Percentiles rank a stretch among this genome's conserved stretches.
These are phyloP conservation scores for Leucophora obtusa DNA, from an alignment of 2,888 invertebrate species.

Conservation along the genomic window DNA sequence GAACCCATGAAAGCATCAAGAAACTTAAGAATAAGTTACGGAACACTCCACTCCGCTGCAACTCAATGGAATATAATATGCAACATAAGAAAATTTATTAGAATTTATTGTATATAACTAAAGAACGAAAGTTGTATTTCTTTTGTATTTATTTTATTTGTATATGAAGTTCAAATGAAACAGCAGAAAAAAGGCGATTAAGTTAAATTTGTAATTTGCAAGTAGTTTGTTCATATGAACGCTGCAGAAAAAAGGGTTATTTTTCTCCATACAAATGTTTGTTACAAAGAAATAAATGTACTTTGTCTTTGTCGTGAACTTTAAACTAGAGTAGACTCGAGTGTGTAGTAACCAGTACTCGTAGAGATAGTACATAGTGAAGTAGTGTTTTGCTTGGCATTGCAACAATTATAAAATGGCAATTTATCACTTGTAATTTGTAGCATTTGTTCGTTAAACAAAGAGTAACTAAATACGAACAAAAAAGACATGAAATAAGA, in stretches of 20 bases:
- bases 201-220: slow-evolving; percentile 59
- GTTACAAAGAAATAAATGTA: slow-evolving; percentile 41
- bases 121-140: not conserved
- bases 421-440: slow-evolving; percentile 63
- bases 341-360: not conserved
- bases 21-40: slow-evolving; percentile 13
- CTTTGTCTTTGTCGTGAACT: slow-evolving; percentile 24
- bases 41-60: not conserved
- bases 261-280: slow-evolving; percentile 45
- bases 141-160: not conserved
- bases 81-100: slow-evolving; percentile 43
- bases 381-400: slow-evolving; percentile 30
- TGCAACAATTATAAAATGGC: slow-evolving; percentile 53
- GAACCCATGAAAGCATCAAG: not conserved
- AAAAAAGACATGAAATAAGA: not conserved
- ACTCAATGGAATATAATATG: slow-evolving; percentile 21
- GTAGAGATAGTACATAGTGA: not conserved
- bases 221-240: slow-evolving; percentile 42
- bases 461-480: slow-evolving; percentile 13
- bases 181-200: slow-evolving; percentile 38
- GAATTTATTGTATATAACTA: slow-evolving; percentile 46
- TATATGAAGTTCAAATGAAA: slow-evolving; percentile 4
- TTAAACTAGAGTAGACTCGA: not conserved
- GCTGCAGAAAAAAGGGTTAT: slow-evolving; percentile 33
- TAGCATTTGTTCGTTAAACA: slow-evolving; percentile 60